Percentiles rank a stretch among this genome's conserved stretches.
Evolutionary conservation across 2,113 vertebrate species (phyloP).

Genomic region (Hemiscyllium ocellatum): DNA sequence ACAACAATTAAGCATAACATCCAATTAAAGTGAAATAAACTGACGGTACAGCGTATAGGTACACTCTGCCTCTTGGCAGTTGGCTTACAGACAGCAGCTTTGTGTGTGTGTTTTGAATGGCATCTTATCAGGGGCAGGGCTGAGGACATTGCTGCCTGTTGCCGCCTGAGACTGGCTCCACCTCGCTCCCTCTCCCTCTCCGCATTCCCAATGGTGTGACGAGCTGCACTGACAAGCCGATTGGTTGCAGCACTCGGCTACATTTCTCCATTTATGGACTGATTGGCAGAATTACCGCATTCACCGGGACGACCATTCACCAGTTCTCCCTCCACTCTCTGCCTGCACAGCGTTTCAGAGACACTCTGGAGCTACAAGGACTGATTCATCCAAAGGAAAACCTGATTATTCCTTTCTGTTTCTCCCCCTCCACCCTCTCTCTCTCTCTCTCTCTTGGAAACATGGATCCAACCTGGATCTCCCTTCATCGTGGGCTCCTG

Average conservation of each 20-base stretch:
- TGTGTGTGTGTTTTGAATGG: background rate
- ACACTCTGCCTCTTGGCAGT: background rate
- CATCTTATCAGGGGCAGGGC: background rate
- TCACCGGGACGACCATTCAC: background rate
- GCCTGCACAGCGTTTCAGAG: too few relatives aligned
- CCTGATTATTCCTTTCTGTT: background rate
- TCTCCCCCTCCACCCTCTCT: too few relatives aligned
- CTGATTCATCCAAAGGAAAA: background rate
- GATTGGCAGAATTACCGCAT: background rate
- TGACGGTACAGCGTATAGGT: too few relatives aligned
- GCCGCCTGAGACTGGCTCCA: background rate
- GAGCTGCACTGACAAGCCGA: background rate
- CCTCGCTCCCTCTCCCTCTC: background rate
- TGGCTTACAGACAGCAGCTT: background rate
- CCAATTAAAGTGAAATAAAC: background rate
- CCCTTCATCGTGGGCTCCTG: background rate
- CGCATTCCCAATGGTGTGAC: conserved; percentile 27
- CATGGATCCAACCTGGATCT: background rate
- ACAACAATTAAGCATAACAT: background rate
- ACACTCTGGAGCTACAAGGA: background rate
- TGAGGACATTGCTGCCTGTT: background rate
- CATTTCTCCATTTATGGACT: conserved; percentile 31
- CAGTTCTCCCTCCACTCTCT: background rate
- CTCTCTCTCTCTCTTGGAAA: too few relatives aligned
- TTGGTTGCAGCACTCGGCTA: background rate